Base-by-base conservation (phyloP, 2,888 invertebrate genomes). In the Lepidocyrtoides sp. region DNA sequence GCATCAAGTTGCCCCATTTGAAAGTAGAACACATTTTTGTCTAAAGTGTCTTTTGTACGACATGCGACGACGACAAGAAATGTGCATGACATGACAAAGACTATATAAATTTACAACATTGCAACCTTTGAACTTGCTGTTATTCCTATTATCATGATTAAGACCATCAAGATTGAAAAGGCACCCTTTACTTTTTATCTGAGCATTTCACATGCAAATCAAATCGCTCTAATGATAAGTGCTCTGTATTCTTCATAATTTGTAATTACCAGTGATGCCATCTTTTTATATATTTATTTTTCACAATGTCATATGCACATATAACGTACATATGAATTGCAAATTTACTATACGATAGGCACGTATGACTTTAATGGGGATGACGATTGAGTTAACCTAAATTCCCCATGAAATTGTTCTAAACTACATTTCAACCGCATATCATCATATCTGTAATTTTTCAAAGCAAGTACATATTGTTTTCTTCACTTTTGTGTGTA, bases 41-140 rank as follows among this genome's bases (percentile, higher is more conserved):
- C 12, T 57, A 51, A 51, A 51, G 26, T 23, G n/a, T n/a, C n/a
- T n/a, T n/a, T n/a, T n/a, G n/a, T n/a, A n/a, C n/a, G n/a, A n/a
- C n/a, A n/a, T n/a, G n/a, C n/a, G n/a, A n/a, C n/a, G n/a, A n/a
- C n/a, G n/a, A n/a, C n/a, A 23, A 60, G 60, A 8, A 26, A n/a
- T 48, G 48, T 48, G 48, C n/a, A 8, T 41, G 3, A 7, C 51
- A 7, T 4, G 1, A 5, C 5, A 17, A 17, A n/a, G 14, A 17
- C 3, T 17, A 60, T 1, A 14, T 23, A 12, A 20, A 2, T 26
- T 17, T 2, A 20, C 12, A 23, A 0, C 20, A 54, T 54, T 17
- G 57, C 29, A 32, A 66, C 66, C 66, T 66, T 66, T 66, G 66
- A 66, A 66, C 66, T 66, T 66, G 32, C 32, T 12, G 32, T 66